Percentiles rank a stretch among this genome's conserved stretches.
Conservation (phyloP, 1,140 invertebrate genomes). For the Telenomus remus region DNA sequence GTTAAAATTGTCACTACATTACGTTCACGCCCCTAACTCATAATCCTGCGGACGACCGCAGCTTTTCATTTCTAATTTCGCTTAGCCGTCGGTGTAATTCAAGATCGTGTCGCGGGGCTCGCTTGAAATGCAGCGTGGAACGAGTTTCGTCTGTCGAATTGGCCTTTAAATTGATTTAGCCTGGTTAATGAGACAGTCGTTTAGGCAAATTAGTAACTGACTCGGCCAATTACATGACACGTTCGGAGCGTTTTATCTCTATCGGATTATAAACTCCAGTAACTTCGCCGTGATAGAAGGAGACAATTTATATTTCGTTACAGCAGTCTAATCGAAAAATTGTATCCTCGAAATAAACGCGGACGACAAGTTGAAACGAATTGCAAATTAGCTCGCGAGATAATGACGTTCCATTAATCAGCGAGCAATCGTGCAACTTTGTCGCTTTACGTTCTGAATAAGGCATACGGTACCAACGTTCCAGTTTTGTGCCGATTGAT, state of each 20-base stretch:
- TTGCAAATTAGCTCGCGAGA: conserved; percentile 8
- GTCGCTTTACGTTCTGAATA: conserved; percentile 49
- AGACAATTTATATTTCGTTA: conserved; percentile 30
- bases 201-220: conserved; percentile 51
- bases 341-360: background rate
- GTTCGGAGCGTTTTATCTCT: conserved; percentile 28
- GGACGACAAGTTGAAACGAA: conserved; percentile 14
- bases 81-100: conserved; percentile 50
- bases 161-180: conserved; percentile 51
- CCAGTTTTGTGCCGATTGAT: conserved; percentile 29
- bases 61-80: conserved; percentile 55
- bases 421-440: conserved; percentile 18
- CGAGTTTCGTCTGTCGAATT: conserved; percentile 47
- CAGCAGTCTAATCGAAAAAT: conserved; percentile 16
- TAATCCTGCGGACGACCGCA: conserved; percentile 67
- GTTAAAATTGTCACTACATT: conserved; percentile 56
- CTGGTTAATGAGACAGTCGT: conserved; percentile 37
- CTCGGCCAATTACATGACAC: conserved; percentile 44
- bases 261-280: conserved; percentile 31
- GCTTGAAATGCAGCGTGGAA: conserved; percentile 24
- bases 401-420: conserved; percentile 14
- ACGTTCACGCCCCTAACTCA: conserved; percentile 56
- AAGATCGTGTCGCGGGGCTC: conserved; percentile 37
- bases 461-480: conserved; percentile 32
- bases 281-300: conserved; percentile 12